These are phyloP conservation scores for Mus spretus DNA, from an alignment of 2,797 vertebrate species.

Conservation along the genomic window DNA sequence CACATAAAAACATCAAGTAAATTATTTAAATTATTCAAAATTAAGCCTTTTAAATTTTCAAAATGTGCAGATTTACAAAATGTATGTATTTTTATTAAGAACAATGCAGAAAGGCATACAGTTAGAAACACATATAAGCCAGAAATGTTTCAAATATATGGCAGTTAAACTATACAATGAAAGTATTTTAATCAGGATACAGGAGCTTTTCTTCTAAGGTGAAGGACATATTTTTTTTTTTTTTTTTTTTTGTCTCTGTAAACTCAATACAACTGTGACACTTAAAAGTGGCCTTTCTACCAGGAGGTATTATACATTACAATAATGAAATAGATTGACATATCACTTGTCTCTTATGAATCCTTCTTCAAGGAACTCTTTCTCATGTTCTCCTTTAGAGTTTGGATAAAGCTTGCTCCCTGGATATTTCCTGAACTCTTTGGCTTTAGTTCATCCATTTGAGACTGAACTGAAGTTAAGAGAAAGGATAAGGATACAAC, in stretches of 20 bases:
- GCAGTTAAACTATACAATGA: constrained; percentile 97
- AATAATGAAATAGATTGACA: background rate
- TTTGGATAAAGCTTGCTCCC: background rate
- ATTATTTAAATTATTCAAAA: background rate
- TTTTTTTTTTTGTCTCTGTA: background rate
- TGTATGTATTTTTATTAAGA: constrained; percentile 90
- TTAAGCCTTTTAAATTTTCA: constrained; percentile 87
- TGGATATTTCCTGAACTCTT: background rate
- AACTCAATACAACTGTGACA: background rate
- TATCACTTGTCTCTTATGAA: background rate
- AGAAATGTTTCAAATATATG: constrained; percentile 98
- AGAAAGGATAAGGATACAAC: background rate
- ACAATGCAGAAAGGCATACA: constrained; percentile 94
- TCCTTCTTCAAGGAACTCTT: background rate
- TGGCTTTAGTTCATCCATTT: background rate
- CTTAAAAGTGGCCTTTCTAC: background rate
- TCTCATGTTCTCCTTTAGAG: background rate
- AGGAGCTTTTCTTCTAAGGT: background rate
- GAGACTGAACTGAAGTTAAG: background rate
- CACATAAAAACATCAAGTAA: constrained; percentile 81
- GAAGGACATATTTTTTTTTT: background rate
- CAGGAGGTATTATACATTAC: background rate
- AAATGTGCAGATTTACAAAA: constrained; percentile 92
- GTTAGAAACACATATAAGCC: constrained; percentile 93
- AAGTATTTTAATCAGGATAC: background rate